These are phyloP conservation scores for Cisticola juncidis DNA, from an alignment of 2,113 vertebrate species.

Conservation along the genomic window DNA sequence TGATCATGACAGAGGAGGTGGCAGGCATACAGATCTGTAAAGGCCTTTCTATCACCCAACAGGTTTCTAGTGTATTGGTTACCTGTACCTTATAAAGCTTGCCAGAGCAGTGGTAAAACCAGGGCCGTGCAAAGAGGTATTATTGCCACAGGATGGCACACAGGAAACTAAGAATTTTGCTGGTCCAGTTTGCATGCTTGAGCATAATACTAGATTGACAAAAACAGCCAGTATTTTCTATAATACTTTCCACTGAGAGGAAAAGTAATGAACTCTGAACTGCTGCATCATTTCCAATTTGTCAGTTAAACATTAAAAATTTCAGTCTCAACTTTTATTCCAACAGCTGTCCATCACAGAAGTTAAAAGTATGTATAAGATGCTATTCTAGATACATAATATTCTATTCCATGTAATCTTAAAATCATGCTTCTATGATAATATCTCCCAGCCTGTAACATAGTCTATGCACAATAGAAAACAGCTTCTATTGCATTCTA, in stretches of 20 bases:
- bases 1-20: not conserved
- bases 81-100: not conserved
- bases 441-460: not conserved
- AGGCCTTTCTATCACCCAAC: not conserved
- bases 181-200: not conserved
- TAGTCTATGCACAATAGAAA: not conserved
- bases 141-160: not conserved
- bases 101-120: not conserved
- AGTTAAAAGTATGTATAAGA: not conserved
- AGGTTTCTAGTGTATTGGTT: not conserved
- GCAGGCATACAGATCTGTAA: not conserved
- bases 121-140: not conserved
- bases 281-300: not conserved
- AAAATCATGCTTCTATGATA: not conserved
- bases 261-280: not conserved
- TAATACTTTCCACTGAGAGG: not conserved
- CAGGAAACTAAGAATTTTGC: not conserved
- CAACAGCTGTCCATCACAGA: not conserved
- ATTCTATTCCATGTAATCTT: not conserved
- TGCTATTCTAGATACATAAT: not conserved
- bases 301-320: not conserved
- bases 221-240: not conserved
- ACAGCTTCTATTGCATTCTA: not conserved
- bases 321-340: not conserved
- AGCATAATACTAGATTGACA: not conserved